Conservation (phyloP, 2,797 vertebrate species). For the Naso thynnoides region DNA sequence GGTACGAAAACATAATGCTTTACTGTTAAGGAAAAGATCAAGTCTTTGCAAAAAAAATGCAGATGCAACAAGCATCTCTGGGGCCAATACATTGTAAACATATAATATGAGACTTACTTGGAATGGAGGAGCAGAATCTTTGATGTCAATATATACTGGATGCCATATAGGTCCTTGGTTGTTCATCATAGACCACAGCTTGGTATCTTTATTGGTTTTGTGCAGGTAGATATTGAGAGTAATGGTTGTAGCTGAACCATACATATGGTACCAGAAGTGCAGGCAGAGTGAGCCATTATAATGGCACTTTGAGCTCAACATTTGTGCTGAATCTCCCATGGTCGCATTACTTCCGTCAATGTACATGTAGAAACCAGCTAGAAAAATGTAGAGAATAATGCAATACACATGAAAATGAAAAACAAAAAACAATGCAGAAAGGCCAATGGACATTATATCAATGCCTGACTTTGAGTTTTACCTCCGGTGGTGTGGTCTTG, state of each 20-base stretch:
- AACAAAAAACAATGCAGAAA: background rate
- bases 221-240: conserved; percentile 79
- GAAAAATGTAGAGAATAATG: background rate
- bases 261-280: conserved; percentile 89
- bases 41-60: background rate
- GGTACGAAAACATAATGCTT: background rate
- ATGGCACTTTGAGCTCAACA: conserved; percentile 83
- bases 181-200: conserved; percentile 79
- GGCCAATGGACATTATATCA: background rate
- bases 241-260: conserved; percentile 80
- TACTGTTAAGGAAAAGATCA: background rate
- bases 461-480: conserved; percentile 49
- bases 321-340: conserved; percentile 79
- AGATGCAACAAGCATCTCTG: background rate
- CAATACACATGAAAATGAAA: background rate
- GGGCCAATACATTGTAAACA: background rate
- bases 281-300: conserved; percentile 81
- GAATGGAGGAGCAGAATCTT: conserved; percentile 59
- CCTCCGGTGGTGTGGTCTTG: conserved; percentile 88
- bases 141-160: conserved; percentile 71
- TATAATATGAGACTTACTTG: conserved; percentile 69
- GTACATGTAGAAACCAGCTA: conserved; percentile 85
- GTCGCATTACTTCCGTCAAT: conserved; percentile 73
- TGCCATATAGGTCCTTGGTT: conserved; percentile 83
- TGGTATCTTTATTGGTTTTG: conserved; percentile 32